These are phyloP conservation scores for Ctena decussata DNA, from an alignment of 2,888 invertebrate genomes.

Conservation along the genomic window DNA sequence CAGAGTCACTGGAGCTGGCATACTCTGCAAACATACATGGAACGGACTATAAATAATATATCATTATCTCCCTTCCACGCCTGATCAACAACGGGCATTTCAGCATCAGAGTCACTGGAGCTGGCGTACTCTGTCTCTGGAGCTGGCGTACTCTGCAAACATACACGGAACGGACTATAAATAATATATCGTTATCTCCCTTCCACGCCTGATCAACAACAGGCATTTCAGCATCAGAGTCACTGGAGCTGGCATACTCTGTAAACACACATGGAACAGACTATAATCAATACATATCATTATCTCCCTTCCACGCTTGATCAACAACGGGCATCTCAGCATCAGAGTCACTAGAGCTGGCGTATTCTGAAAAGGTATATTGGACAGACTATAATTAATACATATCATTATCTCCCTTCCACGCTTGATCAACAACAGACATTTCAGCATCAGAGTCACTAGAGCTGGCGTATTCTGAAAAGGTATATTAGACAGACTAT, in stretches of 20 bases:
- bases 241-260: constrained; percentile 92
- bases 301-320: constrained; percentile 90
- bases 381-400: too few species aligned
- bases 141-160: constrained; percentile 91
- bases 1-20: constrained; percentile 92
- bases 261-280: constrained; percentile 86
- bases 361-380: constrained; percentile 91
- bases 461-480: constrained; percentile 91
- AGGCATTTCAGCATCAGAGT: constrained; percentile 91
- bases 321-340: constrained; percentile 89
- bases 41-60: too few species aligned
- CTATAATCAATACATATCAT: too few species aligned
- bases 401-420: constrained; percentile 90
- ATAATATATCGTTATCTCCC: constrained; percentile 90
- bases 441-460: constrained; percentile 92
- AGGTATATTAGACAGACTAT: too few species aligned
- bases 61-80: constrained; percentile 90
- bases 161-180: too few species aligned
- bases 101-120: constrained; percentile 92
- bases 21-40: constrained; percentile 89
- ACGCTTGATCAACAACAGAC: constrained; percentile 89
- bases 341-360: constrained; percentile 92
- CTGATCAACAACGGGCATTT: constrained; percentile 89
- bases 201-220: constrained; percentile 89
- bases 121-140: constrained; percentile 92